Conservation (phyloP, 2,113 vertebrate species). For the Nettapus auritus region DNA sequence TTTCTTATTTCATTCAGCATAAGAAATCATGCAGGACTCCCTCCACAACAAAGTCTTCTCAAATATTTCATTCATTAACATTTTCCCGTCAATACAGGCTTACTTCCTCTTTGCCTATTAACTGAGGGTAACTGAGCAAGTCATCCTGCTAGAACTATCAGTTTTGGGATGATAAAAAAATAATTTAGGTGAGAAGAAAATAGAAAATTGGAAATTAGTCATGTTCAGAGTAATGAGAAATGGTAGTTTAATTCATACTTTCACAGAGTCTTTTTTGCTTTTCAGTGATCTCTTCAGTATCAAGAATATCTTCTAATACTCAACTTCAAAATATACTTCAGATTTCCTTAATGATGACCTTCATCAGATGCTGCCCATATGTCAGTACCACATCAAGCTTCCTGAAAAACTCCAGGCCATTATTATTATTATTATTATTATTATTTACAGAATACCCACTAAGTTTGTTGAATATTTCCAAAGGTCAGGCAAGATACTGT, state of each 20-base stretch:
- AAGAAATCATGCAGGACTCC: fast-evolving
- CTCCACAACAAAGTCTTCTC: not conserved
- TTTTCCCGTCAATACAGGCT: not conserved
- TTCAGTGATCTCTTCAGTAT: not conserved
- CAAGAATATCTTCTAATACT: not conserved
- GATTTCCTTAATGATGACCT: not conserved
- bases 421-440: no score
- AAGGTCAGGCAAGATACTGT: not conserved
- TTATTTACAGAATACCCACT: not conserved
- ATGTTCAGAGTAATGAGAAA: not conserved
- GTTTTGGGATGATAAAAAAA: not conserved
- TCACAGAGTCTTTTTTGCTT: not conserved
- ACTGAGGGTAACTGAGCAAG: not conserved
- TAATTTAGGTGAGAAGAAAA: not conserved
- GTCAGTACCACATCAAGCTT: not conserved
- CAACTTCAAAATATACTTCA: not conserved
- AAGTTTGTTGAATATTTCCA: not conserved
- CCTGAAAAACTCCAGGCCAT: not conserved
- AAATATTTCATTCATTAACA: not conserved
- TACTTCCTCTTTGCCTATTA: not conserved
- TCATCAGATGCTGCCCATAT: not conserved
- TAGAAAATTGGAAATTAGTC: not conserved
- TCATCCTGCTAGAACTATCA: not conserved
- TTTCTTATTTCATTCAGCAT: not conserved
- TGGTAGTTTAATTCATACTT: not conserved